Base-by-base conservation (phyloP, 2,888 invertebrate species). In the Acronicta psi region DNA sequence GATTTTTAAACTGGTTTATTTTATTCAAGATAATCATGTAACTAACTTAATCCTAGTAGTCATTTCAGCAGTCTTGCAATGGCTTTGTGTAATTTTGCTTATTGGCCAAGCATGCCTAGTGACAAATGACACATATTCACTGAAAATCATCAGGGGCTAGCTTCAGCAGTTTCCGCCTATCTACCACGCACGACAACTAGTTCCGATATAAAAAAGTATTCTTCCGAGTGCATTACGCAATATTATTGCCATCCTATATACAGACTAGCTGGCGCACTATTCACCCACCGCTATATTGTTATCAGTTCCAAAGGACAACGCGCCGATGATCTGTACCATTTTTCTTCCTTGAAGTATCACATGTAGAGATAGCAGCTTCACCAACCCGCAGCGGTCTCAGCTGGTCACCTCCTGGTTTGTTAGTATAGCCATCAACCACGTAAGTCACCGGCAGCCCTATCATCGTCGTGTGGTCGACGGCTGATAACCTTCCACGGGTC, bases 401-500 rank as follows among this genome's bases (percentile, higher is more conserved):
- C 0, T 20, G 4, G 13, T 55, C 56, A 3, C 25, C 2, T 6
- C 16, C 18, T 2, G 0, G 0, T 3, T 41, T 25, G 6, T 25
- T 8, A 0, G 58, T 58, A 0, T 0, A 0, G 13, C 45, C 58
- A 8, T n/a, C 58, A 5, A 55, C 58, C 1, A 55, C 25, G 20
- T 58, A 58, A 11, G 11, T 46, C n/a, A 58, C 40, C 10, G 55
- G 31, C 7, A 55, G 36, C 10, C 58, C 45, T 18, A 42, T 16
- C 25, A 54, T 6, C 3, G 58, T 29, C 6, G 14, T 16, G 14
- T 36, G 18, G 25, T 55, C 55, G 2, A 40, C 25, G 0, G 55
- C 18, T 6, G 43, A 57, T 13, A 44, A 5, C 3, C 25, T 38
- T 4, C 52, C 38, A 11, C 18, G 44, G 0, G 9, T 25, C 14